Percentiles rank a stretch among this genome's conserved stretches.
Evolutionary conservation across 2,888 invertebrate species (phyloP).

Genomic region (Orthosia gothica): DNA sequence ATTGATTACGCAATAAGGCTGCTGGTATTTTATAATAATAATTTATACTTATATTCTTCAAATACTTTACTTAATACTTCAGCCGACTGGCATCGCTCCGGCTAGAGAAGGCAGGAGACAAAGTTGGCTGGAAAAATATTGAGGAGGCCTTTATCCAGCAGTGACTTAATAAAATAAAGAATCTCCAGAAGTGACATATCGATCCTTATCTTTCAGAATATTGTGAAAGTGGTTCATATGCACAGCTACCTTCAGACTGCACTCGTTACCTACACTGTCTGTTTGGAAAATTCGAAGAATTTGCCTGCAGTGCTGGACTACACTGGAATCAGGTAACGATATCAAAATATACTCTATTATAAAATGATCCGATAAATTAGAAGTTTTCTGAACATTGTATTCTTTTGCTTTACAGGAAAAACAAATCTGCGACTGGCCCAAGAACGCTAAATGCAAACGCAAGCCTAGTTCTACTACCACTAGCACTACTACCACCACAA

Average conservation of each 20-base stretch:
- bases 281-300: conserved; percentile 94
- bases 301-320: conserved; percentile 94
- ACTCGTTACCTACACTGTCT: conserved; percentile 94
- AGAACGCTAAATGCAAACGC: conserved; percentile 91
- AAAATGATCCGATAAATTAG: too few species aligned
- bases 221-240: conserved; percentile 93
- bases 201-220: conserved; percentile 78
- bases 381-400: background rate
- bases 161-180: too few species aligned
- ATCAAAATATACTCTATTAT: too few species aligned
- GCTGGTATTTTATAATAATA: too few species aligned
- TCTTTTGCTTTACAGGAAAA: conserved; percentile 83
- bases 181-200: background rate
- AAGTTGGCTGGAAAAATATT: too few species aligned
- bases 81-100: too few species aligned
- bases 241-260: conserved; percentile 93
- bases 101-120: too few species aligned
- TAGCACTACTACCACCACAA: conserved; percentile 73
- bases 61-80: too few species aligned
- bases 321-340: conserved; percentile 93
- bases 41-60: too few species aligned
- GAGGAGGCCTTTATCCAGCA: too few species aligned
- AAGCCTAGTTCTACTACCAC: conserved; percentile 70
- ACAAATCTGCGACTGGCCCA: conserved; percentile 95
- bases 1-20: too few species aligned